Conservation (phyloP, 2,113 vertebrate species). For the Embiotoca jacksoni region DNA sequence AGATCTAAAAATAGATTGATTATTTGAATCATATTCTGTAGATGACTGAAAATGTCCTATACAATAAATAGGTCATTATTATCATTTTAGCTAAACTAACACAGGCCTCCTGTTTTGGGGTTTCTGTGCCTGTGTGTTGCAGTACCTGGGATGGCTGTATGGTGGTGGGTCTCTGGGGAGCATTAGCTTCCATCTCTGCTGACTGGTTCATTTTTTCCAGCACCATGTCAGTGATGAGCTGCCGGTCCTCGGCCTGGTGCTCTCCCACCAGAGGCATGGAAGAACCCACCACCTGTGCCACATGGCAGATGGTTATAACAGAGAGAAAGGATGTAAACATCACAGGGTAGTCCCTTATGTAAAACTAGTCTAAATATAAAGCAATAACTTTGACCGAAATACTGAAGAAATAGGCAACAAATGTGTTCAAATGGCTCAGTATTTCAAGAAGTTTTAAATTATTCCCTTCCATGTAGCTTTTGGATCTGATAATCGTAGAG, state of each 20-base stretch:
- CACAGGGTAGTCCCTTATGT: background rate
- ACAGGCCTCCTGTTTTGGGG: background rate
- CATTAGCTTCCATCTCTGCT: conserved; percentile 87
- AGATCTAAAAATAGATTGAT: background rate
- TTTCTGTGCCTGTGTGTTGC: background rate
- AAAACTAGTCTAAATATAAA: background rate
- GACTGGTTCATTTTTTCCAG: conserved; percentile 91
- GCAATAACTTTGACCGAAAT: background rate
- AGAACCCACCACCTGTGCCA: conserved; percentile 90
- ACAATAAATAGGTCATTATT: too few species aligned
- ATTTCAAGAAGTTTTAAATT: background rate
- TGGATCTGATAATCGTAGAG: background rate
- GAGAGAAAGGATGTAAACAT: background rate
- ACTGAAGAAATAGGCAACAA: background rate
- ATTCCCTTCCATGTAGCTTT: background rate
- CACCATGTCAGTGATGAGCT: conserved; percentile 91
- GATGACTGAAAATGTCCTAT: too few species aligned
- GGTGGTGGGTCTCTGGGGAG: conserved; percentile 91
- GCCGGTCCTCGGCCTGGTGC: conserved; percentile 91
- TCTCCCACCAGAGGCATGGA: conserved; percentile 95
- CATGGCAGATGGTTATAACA: conserved; percentile 2
- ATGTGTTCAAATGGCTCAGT: background rate
- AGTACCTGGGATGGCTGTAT: conserved; percentile 91
- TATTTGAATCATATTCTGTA: background rate
- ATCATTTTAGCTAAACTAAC: background rate